phyloP scores from a whole-genome alignment of 2,888 invertebrate genomes.

The Catocala sponsa region DNA sequence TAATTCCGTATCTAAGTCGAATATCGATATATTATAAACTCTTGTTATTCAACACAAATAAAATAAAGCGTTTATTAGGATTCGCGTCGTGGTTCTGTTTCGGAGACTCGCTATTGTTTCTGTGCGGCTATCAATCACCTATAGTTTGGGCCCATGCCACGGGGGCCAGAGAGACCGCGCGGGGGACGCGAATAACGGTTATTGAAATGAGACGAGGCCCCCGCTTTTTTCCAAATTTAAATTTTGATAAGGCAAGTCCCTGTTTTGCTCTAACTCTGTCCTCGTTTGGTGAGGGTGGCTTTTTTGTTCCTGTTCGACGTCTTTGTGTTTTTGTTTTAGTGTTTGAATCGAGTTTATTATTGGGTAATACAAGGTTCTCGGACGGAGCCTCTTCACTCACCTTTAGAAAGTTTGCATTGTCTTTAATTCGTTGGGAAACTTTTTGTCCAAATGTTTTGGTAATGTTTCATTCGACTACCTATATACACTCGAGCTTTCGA shows the following conservation, averaged over 20 bases:
- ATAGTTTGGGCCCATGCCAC: conserved; percentile 66
- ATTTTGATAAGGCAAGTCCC: conserved; percentile 87
- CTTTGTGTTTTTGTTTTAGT: conserved; percentile 69
- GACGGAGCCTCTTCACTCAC: conserved; percentile 37
- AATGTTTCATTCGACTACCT: background rate
- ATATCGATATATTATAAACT: conserved; percentile 80
- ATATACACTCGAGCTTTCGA: too few relatives aligned
- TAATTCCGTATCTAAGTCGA: conserved; percentile 79
- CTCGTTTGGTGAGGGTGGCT: conserved; percentile 75
- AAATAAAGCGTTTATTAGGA: conserved; percentile 87
- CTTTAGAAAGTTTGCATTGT: conserved; percentile 30
- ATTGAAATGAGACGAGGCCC: conserved; percentile 86
- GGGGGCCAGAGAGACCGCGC: conserved; percentile 54
- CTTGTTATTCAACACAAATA: conserved; percentile 84
- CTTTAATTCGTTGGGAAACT: conserved; percentile 9
- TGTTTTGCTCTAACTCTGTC: conserved; percentile 83
- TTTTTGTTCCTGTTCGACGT: conserved; percentile 77
- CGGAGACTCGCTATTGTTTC: conserved; percentile 84
- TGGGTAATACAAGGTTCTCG: conserved; percentile 54
- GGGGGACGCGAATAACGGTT: conserved; percentile 83
- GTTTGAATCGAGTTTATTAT: conserved; percentile 63
- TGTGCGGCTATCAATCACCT: conserved; percentile 84
- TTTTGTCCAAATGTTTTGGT: conserved; percentile 9
- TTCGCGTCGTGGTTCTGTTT: conserved; percentile 81
- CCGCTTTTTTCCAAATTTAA: conserved; percentile 87